Conservation (phyloP, 2,113 vertebrate genomes). For the Spea multiplicata region DNA sequence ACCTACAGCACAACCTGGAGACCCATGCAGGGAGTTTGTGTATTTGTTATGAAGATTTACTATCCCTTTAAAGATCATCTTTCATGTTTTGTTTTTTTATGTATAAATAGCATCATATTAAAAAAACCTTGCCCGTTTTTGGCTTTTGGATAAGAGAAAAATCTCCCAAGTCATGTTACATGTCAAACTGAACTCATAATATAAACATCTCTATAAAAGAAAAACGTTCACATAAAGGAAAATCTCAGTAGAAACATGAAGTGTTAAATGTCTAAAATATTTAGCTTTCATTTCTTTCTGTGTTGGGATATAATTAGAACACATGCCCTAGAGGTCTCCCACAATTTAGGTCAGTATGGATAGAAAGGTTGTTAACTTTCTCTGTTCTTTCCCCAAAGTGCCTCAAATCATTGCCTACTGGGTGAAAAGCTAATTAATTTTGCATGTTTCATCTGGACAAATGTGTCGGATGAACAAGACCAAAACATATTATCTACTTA, state of each 20-base stretch:
- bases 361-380: slow-evolving; percentile 47
- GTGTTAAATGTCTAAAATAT: slow-evolving; percentile 45
- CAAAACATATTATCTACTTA: slow-evolving; percentile 25
- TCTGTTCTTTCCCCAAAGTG: slow-evolving; percentile 44
- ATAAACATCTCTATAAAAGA: slow-evolving; percentile 16
- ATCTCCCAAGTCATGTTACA: neutral
- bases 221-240: too few species aligned
- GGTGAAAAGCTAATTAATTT: slow-evolving; percentile 46
- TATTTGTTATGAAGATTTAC: too few species aligned
- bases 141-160: neutral
- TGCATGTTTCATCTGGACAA: slow-evolving; percentile 45
- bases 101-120: too few species aligned
- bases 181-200: slow-evolving; percentile 16
- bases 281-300: slow-evolving; percentile 32
- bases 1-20: neutral
- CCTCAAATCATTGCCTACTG: slow-evolving; percentile 43
- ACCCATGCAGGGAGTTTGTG: too few species aligned
- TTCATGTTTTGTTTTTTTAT: too few species aligned
- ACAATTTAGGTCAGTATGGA: slow-evolving; percentile 45
- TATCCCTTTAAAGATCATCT: too few species aligned
- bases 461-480: slow-evolving; percentile 29
- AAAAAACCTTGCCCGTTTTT: too few species aligned
- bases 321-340: slow-evolving; percentile 39
- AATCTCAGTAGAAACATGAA: slow-evolving; percentile 13
- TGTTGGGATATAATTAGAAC: slow-evolving; percentile 40